phyloP scores from a whole-genome alignment of 1,140 invertebrate genomes.

The Eurosta solidaginis region DNA sequence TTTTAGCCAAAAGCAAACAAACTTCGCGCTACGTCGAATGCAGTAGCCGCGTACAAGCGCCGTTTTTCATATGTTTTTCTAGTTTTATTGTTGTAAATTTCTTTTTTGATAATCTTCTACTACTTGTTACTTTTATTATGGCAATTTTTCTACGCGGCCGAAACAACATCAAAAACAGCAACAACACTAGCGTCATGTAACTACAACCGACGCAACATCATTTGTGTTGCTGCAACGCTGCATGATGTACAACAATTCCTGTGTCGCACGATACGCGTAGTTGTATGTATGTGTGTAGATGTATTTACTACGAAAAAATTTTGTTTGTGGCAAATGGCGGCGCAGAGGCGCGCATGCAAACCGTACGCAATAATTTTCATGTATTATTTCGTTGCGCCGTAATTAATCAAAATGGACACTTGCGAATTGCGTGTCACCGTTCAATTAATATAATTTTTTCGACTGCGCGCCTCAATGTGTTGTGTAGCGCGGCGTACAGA shows the following conservation, averaged over 20 bases:
- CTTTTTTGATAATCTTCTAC: conserved; percentile 19
- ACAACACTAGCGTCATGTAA: conserved; percentile 19
- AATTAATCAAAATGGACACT: conserved; percentile 35
- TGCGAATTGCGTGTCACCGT: conserved; percentile 31
- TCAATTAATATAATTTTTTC: conserved; percentile 30
- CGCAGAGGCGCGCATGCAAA: neutral
- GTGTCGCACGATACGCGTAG: neutral
- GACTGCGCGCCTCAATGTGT: conserved; percentile 17
- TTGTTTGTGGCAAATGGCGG: neutral
- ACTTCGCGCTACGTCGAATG: neutral
- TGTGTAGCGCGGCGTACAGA: neutral
- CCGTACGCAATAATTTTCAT: conserved; percentile 32
- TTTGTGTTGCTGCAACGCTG: neutral
- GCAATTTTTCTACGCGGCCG: neutral
- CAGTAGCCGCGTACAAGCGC: conserved; percentile 14
- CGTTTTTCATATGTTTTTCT: conserved; percentile 10
- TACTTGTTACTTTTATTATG: conserved; percentile 3
- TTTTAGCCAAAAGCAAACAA: neutral
- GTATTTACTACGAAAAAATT: neutral
- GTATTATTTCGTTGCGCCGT: conserved; percentile 30
- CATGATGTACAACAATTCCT: neutral
- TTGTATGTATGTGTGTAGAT: neutral
- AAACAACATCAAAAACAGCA: neutral
- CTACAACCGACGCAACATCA: conserved; percentile 19
- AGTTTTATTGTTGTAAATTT: conserved; percentile 12